Conservation (phyloP, 1,140 invertebrate species). For the Eupristina koningsbergeri region DNA sequence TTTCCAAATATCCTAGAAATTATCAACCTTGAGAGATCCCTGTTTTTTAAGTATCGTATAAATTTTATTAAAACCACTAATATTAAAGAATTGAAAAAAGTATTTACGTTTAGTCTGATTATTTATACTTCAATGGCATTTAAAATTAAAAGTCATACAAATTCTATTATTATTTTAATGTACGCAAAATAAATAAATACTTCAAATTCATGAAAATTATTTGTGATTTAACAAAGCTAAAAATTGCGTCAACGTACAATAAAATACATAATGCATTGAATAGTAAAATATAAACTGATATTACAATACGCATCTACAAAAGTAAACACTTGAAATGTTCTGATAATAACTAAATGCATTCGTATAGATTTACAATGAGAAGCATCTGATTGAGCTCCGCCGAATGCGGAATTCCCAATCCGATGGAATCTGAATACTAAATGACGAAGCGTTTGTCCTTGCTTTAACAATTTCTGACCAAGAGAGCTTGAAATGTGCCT, state of each 20-base stretch:
- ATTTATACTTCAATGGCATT: too few species aligned
- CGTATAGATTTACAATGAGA: conserved; percentile 56
- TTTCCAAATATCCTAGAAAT: too few species aligned
- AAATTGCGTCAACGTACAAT: not conserved
- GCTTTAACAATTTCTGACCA: conserved; percentile 46
- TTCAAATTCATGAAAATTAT: too few species aligned
- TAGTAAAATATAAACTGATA: not conserved
- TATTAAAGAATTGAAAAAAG: too few species aligned
- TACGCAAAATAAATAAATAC: too few species aligned
- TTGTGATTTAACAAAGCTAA: too few species aligned
- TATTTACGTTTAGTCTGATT: too few species aligned
- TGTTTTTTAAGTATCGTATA: too few species aligned
- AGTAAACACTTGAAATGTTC: not conserved
- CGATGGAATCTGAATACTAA: conserved; percentile 66
- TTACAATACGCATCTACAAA: not conserved
- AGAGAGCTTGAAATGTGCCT: conserved; percentile 29
- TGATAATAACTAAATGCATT: conserved; percentile 11
- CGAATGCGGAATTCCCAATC: conserved; percentile 66
- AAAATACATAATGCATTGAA: not conserved
- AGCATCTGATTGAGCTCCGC: conserved; percentile 47
- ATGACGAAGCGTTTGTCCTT: conserved; percentile 59
- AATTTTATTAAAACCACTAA: too few species aligned
- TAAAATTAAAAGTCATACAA: too few species aligned
- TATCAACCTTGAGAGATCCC: too few species aligned
- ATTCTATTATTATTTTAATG: too few species aligned